phyloP scores from a whole-genome alignment of 2,797 vertebrate species.

The Pseudotriccus pelzelni region DNA sequence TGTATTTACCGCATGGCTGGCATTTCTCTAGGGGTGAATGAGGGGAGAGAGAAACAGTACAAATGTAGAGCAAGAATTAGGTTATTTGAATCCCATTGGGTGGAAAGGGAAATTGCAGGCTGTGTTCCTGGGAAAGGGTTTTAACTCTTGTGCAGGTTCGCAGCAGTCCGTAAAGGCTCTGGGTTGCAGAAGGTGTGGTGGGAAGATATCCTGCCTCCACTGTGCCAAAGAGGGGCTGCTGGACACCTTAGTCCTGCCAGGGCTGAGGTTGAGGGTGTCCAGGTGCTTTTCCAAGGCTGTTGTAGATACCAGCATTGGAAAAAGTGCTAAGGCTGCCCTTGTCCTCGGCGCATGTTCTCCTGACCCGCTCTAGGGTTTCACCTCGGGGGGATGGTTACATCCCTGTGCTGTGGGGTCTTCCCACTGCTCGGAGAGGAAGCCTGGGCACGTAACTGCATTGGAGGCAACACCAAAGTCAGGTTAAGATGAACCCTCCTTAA shows the following conservation, averaged over 20 bases:
- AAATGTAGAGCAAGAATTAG: constrained; percentile 19
- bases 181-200: neutral
- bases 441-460: neutral
- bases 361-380: neutral
- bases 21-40: neutral
- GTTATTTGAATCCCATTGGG: constrained; percentile 32
- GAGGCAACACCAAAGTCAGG: neutral
- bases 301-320: neutral
- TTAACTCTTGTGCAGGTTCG: neutral
- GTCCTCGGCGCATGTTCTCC: rapidly evolving
- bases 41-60: neutral
- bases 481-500: neutral
- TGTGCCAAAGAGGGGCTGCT: rapidly evolving
- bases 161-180: rapidly evolving
- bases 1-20: constrained; percentile 29
- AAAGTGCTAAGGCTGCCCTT: neutral
- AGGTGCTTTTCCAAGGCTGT: neutral
- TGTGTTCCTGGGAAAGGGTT: rapidly evolving
- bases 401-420: neutral
- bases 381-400: neutral
- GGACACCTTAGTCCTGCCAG: neutral
- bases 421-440: neutral
- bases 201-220: neutral
- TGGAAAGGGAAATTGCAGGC: constrained; percentile 18
- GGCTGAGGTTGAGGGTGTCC: rapidly evolving